Evolutionary conservation across 2,888 invertebrate genomes (phyloP).

Genomic region (Ctena decussata): DNA sequence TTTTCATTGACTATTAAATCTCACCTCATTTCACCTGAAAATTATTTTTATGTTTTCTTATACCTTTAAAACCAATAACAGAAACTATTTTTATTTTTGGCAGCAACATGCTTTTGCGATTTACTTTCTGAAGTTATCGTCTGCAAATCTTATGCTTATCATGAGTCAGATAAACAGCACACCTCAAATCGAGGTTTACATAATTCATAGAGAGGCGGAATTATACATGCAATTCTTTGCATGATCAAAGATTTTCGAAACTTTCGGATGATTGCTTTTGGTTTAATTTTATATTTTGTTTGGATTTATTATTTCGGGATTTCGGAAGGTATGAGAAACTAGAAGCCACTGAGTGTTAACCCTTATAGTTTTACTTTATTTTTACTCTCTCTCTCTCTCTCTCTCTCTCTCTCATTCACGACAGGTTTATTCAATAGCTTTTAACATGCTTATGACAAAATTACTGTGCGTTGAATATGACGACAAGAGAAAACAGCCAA

Average conservation of each 20-base stretch:
- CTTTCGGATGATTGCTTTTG: slow-evolving; percentile 5
- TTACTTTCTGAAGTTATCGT: background rate
- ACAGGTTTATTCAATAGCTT: too few species aligned
- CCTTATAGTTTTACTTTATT: too few species aligned
- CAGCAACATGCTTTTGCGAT: slow-evolving; percentile 3
- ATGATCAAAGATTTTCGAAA: slow-evolving; percentile 1
- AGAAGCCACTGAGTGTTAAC: too few species aligned
- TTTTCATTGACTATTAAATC: background rate
- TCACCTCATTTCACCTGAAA: background rate
- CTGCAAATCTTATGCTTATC: slow-evolving; percentile 4
- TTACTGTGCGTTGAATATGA: too few species aligned
- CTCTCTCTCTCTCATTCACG: background rate
- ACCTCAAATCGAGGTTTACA: background rate
- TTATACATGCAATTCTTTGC: background rate
- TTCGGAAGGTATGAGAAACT: background rate
- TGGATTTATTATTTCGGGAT: background rate
- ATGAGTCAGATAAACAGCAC: slow-evolving; percentile 10
- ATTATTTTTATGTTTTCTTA: background rate
- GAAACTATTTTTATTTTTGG: background rate
- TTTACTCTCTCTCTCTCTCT: background rate
- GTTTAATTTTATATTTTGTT: background rate
- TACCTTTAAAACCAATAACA: background rate
- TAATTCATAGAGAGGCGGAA: background rate
- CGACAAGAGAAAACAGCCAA: too few species aligned
- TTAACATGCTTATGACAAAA: too few species aligned